Evolutionary conservation across 1,140 invertebrate genomes (phyloP), one percentile per base, ranked within the genome.

Genomic region (Holotrichia oblita): DNA sequence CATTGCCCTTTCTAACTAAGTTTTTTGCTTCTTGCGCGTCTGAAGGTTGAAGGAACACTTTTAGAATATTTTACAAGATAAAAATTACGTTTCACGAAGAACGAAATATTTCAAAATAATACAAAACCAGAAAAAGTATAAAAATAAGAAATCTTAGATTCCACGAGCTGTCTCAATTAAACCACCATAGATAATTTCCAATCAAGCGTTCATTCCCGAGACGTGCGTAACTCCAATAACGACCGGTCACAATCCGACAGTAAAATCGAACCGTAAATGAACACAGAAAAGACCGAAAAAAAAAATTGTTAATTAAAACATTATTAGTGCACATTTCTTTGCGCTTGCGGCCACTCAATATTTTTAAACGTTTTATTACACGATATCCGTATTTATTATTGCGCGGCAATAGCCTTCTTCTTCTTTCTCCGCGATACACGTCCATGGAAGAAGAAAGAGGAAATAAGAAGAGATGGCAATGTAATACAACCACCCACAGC

Each of bases 401-500:
- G 61, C 61, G 20, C 61, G 8, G 61, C 61, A 9, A 34, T 69
- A 22, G 61, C 61, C 22, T 14, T 69, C 61, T 69, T 69, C 61
- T 69, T 34, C 61, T 69, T 69, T 14, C 27, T 69, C 20, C 61
- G 48, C 61, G 61, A 69, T 69, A 69, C 27, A 27, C 61, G 61
- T 69, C 22, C 61, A 69, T 34, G 22, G 14, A 69, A 34, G 61
- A 69, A 34, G 61, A 69, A 69, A 22, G 61, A 69, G 74, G 64
- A 73, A 73, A 64, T 48, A 55, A 55, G 48, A 59, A 64, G 44
- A 61, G 76, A 64, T 77, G 40, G 78, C 74, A 78, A 78, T 78
- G 78, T 78, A 78, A 78, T 78, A 78, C 74, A 73, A 78, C 78
- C 78, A 78, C 78, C 78, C 78, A 78, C 78, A 78, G 74, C 73